Base-by-base conservation (phyloP, 2,888 invertebrate species). In the Silvanus unidentatus region DNA sequence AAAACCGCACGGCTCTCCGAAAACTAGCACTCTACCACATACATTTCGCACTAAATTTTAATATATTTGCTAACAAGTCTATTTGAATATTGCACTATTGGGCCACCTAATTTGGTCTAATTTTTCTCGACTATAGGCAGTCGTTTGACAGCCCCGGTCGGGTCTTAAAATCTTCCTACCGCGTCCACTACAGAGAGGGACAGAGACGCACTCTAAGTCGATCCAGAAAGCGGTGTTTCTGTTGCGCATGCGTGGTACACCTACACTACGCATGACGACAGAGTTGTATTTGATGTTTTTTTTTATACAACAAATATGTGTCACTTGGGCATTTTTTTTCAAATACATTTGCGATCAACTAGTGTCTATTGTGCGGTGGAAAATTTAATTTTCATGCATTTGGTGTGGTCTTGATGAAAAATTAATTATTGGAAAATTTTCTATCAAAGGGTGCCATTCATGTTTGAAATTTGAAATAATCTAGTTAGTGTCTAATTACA, bases 131-230 rank as follows among this genome's bases (percentile, higher is more conserved):
- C 48, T 50, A 42, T 54, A 43, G 9, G 42, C 44, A 53, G 54
- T 50, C 44, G 44, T 52, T 55, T 52, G 55, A 58, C 53, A 54
- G 60, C 55, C 54, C 50, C 50, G 50, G 45, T 48, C 51, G 53
- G 47, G 50, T 52, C 52, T 56, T 55, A 51, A 55, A 50, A 50
- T 57, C 55, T 57, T 56, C 58, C 54, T 51, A 57, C 51, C 55
- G 58, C 59, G 60, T 58, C 59, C 60, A 54, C 58, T 51, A 53
- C 57, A 55, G 58, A 58, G n/a, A n/a, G n/a, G n/a, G n/a, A n/a
- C n/a, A n/a, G n/a, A n/a, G n/a, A n/a, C 61, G 62, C 63, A 63
- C 62, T 61, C 60, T 64, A 66, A 65, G 64, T 69, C 68, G 67
- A 66, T 68, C 64, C 64, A 62, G 59, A 61, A 63, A 63, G 60